Evolutionary conservation across 2,113 vertebrate genomes (phyloP).

Genomic region (Oryzias javanicus): DNA sequence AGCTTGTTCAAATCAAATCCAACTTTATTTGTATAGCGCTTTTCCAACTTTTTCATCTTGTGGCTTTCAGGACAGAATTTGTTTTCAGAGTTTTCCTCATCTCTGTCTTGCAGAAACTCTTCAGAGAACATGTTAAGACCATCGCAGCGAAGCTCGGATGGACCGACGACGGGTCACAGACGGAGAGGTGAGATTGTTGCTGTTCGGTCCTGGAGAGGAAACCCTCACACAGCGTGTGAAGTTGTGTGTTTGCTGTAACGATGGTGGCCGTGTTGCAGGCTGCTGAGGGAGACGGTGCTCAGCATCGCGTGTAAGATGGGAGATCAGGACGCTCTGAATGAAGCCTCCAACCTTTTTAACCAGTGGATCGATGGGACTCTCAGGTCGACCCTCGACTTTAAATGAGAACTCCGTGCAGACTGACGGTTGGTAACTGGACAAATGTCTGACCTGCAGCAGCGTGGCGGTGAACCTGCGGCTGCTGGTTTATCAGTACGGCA

Average conservation of each 20-base stretch:
- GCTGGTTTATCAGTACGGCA: slow-evolving; percentile 90
- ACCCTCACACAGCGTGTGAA: not conserved
- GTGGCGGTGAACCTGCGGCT: slow-evolving; percentile 87
- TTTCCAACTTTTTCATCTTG: too few species aligned
- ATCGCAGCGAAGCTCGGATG: slow-evolving; percentile 74
- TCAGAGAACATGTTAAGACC: slow-evolving; percentile 75
- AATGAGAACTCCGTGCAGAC: too few species aligned
- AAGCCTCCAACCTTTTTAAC: slow-evolving; percentile 76
- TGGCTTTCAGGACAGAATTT: too few species aligned
- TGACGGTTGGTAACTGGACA: not conserved
- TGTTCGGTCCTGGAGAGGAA: not conserved
- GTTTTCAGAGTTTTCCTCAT: not conserved
- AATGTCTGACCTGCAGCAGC: slow-evolving; percentile 55
- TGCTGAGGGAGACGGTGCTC: slow-evolving; percentile 85
- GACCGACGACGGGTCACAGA: slow-evolving; percentile 76
- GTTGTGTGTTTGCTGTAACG: not conserved
- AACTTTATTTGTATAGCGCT: too few species aligned
- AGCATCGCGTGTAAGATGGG: slow-evolving; percentile 85
- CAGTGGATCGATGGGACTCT: slow-evolving; percentile 73
- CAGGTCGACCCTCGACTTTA: slow-evolving; percentile 42
- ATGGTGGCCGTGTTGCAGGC: slow-evolving; percentile 64
- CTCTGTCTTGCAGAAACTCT: slow-evolving; percentile 76
- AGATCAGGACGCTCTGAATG: slow-evolving; percentile 69
- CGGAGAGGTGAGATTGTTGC: slow-evolving; percentile 54
- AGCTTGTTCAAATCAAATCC: too few species aligned